Percentiles rank a stretch among this genome's conserved stretches.
These are phyloP conservation scores for Shargacucullia verbasci DNA, from an alignment of 2,888 invertebrate species.

Conservation along the genomic window DNA sequence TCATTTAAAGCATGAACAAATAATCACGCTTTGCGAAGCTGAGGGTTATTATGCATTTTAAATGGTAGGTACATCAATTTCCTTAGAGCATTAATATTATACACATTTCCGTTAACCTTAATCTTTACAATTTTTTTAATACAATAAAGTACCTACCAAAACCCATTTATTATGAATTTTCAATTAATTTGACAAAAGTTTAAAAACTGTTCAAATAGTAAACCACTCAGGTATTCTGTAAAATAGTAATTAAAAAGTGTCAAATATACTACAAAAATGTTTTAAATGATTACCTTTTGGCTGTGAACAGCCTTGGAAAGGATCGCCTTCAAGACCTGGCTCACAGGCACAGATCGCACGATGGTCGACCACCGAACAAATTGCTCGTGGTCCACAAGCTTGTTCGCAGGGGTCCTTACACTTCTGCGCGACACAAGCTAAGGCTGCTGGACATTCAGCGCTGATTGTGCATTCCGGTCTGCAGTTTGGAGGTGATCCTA, in stretches of 20 bases:
- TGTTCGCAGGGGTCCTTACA: conserved; percentile 92
- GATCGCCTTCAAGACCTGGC: conserved; percentile 90
- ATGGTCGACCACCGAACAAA: conserved; percentile 90
- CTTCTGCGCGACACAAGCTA: conserved; percentile 90
- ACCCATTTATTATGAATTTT: conserved; percentile 21
- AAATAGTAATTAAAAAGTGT: conserved; percentile 33
- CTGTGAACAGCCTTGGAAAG: conserved; percentile 88
- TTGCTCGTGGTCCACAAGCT: conserved; percentile 90
- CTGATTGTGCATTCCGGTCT: conserved; percentile 92
- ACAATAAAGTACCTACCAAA: conserved; percentile 52
- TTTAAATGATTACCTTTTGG: conserved; percentile 74
- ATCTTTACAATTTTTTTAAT: conserved; percentile 39
- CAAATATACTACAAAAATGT: conserved; percentile 25
- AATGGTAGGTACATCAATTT: conserved; percentile 47
- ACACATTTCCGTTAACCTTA: conserved; percentile 56
- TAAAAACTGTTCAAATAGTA: conserved; percentile 9
- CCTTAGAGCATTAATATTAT: conserved; percentile 54
- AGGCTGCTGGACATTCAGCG: conserved; percentile 91
- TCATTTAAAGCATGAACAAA: conserved; percentile 78
- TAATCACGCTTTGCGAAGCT: conserved; percentile 86
- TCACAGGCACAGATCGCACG: conserved; percentile 91
- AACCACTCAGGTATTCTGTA: conserved; percentile 20
- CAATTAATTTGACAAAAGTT: conserved; percentile 7
- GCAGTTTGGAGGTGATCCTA: conserved; percentile 91
- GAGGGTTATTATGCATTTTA: conserved; percentile 78